These are phyloP conservation scores for Thripadectes ignobilis DNA, from an alignment of 2,797 vertebrate species.

Conservation along the genomic window DNA sequence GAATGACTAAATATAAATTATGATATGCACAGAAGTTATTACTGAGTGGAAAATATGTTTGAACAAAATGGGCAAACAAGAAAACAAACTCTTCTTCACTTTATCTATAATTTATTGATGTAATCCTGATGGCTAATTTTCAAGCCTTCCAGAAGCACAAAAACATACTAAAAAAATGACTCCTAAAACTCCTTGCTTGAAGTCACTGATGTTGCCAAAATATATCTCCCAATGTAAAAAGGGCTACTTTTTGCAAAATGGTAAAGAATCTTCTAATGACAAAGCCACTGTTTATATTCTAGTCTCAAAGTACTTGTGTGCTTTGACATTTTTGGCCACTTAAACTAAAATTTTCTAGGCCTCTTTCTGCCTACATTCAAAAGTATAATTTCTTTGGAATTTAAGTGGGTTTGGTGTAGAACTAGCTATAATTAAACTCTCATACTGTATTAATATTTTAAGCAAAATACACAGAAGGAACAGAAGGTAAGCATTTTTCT, in stretches of 20 bases:
- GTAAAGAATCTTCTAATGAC: neutral
- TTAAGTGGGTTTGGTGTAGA: neutral
- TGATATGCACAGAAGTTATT: neutral
- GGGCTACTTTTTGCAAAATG: neutral
- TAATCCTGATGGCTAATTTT: neutral
- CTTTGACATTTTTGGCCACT: neutral
- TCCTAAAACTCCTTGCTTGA: neutral
- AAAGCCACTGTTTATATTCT: neutral
- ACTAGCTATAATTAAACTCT: neutral
- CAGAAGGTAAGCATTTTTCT: neutral
- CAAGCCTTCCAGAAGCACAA: neutral
- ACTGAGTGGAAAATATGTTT: neutral
- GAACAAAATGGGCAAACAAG: neutral
- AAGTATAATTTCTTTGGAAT: neutral
- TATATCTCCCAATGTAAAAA: neutral
- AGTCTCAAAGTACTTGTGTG: neutral
- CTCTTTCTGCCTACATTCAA: neutral
- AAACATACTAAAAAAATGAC: neutral
- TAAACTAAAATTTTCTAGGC: neutral
- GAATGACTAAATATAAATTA: neutral
- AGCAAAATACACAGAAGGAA: neutral
- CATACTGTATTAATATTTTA: neutral
- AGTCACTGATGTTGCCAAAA: neutral
- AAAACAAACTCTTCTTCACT: neutral
- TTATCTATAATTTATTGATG: neutral